Base-by-base conservation (phyloP, 2,888 invertebrate genomes). In the Xanthia icteritia region DNA sequence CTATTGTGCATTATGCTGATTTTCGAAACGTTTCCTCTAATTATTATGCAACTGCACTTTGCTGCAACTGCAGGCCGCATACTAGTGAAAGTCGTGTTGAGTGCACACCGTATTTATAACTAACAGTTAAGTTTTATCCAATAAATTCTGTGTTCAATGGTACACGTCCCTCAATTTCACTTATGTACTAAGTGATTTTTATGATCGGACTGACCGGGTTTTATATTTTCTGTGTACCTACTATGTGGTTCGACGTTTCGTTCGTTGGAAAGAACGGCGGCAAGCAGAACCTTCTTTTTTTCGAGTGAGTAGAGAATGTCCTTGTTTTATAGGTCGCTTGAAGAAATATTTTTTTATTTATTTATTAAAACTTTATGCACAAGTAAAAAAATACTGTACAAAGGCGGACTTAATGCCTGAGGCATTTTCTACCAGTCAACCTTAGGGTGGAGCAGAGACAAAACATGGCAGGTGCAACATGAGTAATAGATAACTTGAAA, bases 1-100 rank as follows among this genome's bases (percentile, higher is more conserved):
- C 79, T 88, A 88, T 85, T 88, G 86, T 85, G 87, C 82, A 88
- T 89, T 88, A 89, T 90, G 88, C 90, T 89, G 84, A 91, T 94
- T 94, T 95, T 93, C 93, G 91, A 92, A 93, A 94, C 90, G 86
- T 88, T 93, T 95, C 95, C 95, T 91, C 87, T 88, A 90, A 92
- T 94, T 93, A 91, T 91, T 89, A 89, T 80, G 87, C 86, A 81
- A 82, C 79, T 84, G 85, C 89, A 90, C 85, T 36, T 20, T 68
- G 69, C 78, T 80, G 81, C 82, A 75, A 81, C 67, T 67, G 8
- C 61, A 73, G 64, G 42, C 0, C 54, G 66, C 80, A 68, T 60
- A 85, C 74, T 88, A 93, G 93, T 93, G 93, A 94, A 94, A 94
- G 94, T 92, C 86, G 84, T 87, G 86, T 80, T 82, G 79, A 71